These are phyloP conservation scores for Callaeas wilsoni DNA, from an alignment of 2,113 vertebrate species.

Conservation along the genomic window DNA sequence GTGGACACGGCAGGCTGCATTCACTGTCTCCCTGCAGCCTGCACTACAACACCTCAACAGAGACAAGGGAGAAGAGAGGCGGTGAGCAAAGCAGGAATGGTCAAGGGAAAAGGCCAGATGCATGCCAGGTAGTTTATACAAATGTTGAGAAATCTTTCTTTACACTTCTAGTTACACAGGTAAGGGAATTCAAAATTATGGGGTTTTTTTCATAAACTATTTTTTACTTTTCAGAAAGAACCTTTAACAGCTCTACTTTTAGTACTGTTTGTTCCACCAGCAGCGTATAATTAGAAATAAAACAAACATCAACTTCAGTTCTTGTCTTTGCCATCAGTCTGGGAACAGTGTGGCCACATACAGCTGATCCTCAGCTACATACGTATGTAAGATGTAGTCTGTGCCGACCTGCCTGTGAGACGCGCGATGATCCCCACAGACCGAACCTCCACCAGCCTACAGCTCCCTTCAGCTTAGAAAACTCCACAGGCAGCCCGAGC, in stretches of 20 bases:
- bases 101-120: neutral
- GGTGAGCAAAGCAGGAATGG: neutral
- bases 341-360: rapidly evolving
- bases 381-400: neutral
- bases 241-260: neutral
- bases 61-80: rapidly evolving
- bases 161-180: neutral
- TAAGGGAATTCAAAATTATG: neutral
- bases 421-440: rapidly evolving
- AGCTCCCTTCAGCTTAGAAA: rapidly evolving
- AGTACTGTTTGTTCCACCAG: neutral
- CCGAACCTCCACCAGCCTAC: rapidly evolving
- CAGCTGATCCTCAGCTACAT: neutral
- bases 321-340: neutral
- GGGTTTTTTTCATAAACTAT: neutral
- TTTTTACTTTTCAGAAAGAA: neutral
- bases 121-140: rapidly evolving
- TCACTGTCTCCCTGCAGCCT: neutral
- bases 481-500: rapidly evolving
- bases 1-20: neutral
- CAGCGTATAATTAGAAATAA: neutral
- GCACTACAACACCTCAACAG: rapidly evolving
- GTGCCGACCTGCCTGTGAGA: rapidly evolving
- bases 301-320: neutral
- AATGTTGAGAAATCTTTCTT: neutral